Base-by-base conservation (phyloP, 2,888 invertebrate species). In the Parascotia fuliginaria region DNA sequence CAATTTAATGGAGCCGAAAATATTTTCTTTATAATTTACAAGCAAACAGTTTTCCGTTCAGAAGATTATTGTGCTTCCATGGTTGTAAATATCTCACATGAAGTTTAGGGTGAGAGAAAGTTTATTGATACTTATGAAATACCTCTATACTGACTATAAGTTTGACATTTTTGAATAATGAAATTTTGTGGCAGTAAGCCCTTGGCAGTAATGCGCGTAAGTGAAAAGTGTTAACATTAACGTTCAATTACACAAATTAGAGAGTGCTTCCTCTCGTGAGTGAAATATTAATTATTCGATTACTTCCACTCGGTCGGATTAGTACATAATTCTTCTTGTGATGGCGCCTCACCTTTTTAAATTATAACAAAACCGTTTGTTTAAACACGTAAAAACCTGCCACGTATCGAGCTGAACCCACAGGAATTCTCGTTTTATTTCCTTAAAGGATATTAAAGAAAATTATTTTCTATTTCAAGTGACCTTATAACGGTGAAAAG, bases 391-490 rank as follows among this genome's bases (percentile, higher is more conserved):
- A 46, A 3, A 7, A 33, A 27, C 19, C 22, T 29, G 9, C n/a
- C 29, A 24, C 7, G 7, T 7, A 62, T 60, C 49, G 46, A 58
- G 50, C 55, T 44, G 43, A 58, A 61, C 64, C 44, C 46, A 34
- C 32, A 47, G 41, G 61, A 65, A 75, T 60, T 59, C 72, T 73
- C 65, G 53, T 77, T 73, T 68, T 73, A 80, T 85, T 83, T 82
- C 80, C 81, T 76, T 55, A 42, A 66, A 66, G 69, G 74, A 71
- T 79, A 79, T 83, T 79, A 78, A 75, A 77, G 82, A 80, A 86
- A 85, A 84, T 83, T 74, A 85, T 85, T 85, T 85, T 82, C 79
- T 80, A 81, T 81, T 79, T 62, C 70, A 52, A 67, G 65, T 75
- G 72, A 78, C 77, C 75, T 77, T 65, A 70, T 65, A 61, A 57